Percentiles rank a stretch among this genome's conserved stretches.
Conservation (phyloP, 2,113 vertebrate genomes). For the Campylomormyrus tamandua region DNA sequence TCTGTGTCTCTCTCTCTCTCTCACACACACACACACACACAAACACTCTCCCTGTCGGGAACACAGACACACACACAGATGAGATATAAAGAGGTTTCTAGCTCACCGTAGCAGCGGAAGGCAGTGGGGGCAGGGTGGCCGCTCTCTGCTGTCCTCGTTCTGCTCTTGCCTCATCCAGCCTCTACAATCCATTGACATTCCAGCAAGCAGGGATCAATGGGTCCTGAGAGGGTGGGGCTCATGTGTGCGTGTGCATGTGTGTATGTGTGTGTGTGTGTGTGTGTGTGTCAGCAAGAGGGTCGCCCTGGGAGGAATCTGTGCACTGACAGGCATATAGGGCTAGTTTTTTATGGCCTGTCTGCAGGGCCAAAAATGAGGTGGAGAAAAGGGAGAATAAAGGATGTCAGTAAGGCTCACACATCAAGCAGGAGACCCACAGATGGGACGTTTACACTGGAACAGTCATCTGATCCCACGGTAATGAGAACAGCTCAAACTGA, state of each 20-base stretch:
- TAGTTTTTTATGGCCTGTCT: not conserved
- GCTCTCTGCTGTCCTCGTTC: not conserved
- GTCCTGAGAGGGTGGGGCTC: not conserved
- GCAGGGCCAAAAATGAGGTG: not conserved
- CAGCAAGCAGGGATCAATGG: slow-evolving; percentile 14
- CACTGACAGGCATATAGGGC: not conserved
- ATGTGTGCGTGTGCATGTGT: slow-evolving; percentile 11
- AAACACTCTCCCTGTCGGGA: not conserved
- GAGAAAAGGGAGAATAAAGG: not conserved
- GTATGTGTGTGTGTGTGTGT: not conserved
- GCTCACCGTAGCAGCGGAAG: slow-evolving; percentile 7
- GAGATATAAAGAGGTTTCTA: slow-evolving; percentile 13
- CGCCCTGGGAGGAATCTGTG: not conserved
- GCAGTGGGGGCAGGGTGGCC: not conserved
- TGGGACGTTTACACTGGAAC: not conserved
- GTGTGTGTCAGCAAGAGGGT: slow-evolving; percentile 1
- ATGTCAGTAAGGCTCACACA: not conserved
- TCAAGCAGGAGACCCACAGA: not conserved
- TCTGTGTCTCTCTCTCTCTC: no score
- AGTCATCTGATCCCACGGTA: not conserved
- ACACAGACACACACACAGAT: not conserved
- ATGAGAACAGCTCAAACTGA: not conserved
- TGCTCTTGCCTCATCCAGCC: slow-evolving; percentile 14
- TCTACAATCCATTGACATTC: slow-evolving; percentile 9
- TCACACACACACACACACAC: not conserved